These are phyloP conservation scores for Aphidius ervi DNA, from an alignment of 1,140 invertebrate species.

Conservation along the genomic window DNA sequence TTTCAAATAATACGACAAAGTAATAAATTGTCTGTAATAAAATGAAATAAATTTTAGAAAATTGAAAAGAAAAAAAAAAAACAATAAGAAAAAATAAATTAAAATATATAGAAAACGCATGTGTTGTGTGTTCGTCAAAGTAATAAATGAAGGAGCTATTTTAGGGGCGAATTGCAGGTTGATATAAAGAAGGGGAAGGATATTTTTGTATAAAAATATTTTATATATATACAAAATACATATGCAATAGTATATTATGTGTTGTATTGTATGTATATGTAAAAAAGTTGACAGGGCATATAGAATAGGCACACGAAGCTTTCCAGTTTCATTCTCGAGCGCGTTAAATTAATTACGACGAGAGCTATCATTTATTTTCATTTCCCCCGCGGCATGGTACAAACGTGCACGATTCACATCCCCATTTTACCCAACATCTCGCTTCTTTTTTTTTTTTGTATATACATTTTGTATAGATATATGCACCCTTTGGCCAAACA, in stretches of 20 bases:
- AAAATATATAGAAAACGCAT: conserved; percentile 3
- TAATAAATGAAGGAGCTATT: conserved; percentile 9
- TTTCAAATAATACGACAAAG: no score
- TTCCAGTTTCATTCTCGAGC: conserved; percentile 37
- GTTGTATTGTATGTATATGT: not conserved
- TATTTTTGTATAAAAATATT: no score
- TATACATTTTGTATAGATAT: no score
- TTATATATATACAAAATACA: no score
- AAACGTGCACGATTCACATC: conserved; percentile 8
- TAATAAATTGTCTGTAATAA: no score
- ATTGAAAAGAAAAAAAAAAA: no score
- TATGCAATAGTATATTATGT: not conserved
- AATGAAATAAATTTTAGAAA: no score
- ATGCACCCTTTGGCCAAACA: not conserved
- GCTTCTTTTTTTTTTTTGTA: no score
- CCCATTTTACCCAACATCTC: conserved; percentile 1
- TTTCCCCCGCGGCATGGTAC: conserved; percentile 38
- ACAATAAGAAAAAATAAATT: conserved; percentile 5
- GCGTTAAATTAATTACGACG: conserved; percentile 50
- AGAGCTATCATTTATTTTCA: conserved; percentile 50
- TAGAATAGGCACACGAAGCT: conserved; percentile 14
- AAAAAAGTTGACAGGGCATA: conserved; percentile 7
- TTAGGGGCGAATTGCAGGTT: no score
- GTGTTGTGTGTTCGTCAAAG: conserved; percentile 10
- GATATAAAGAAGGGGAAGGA: no score